phyloP scores from a whole-genome alignment of 2,888 invertebrate genomes.

The Stenoptilia bipunctidactyla region DNA sequence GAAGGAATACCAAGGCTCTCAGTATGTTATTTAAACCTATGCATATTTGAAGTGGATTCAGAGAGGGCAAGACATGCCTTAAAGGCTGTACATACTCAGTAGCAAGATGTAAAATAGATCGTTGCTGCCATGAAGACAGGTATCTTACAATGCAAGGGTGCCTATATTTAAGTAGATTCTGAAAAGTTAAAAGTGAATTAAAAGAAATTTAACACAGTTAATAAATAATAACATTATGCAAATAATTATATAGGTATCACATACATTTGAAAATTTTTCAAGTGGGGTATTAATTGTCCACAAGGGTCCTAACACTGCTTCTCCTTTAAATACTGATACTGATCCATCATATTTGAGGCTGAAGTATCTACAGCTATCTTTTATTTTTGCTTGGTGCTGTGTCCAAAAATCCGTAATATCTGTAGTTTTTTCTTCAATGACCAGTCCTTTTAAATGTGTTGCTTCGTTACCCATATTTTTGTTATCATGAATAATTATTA shows the following conservation, averaged over 20 bases:
- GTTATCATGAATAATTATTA: background rate
- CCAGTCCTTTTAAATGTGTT: conserved; percentile 78
- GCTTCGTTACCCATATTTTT: conserved; percentile 82
- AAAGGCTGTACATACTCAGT: conserved; percentile 88
- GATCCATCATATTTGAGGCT: conserved; percentile 68
- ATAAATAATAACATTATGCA: too few relatives aligned
- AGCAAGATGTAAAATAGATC: conserved; percentile 81
- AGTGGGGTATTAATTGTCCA: conserved; percentile 78
- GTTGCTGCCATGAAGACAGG: conserved; percentile 83
- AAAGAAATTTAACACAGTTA: conserved; percentile 26
- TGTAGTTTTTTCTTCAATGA: conserved; percentile 80
- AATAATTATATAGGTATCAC: too few relatives aligned
- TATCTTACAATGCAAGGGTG: conserved; percentile 90
- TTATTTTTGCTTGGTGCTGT: conserved; percentile 75
- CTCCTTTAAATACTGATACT: conserved; percentile 82
- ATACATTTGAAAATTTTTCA: conserved; percentile 83
- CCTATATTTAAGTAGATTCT: conserved; percentile 88
- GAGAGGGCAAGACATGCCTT: conserved; percentile 72
- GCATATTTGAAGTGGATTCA: conserved; percentile 85
- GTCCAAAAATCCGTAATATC: conserved; percentile 86
- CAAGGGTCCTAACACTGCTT: conserved; percentile 75
- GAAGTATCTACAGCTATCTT: conserved; percentile 66
- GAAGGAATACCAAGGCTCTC: conserved; percentile 85
- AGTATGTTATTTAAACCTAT: conserved; percentile 86
- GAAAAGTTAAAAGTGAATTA: conserved; percentile 25